phyloP scores from a whole-genome alignment of 2,888 invertebrate species.

The Polylopha cassiicola region DNA sequence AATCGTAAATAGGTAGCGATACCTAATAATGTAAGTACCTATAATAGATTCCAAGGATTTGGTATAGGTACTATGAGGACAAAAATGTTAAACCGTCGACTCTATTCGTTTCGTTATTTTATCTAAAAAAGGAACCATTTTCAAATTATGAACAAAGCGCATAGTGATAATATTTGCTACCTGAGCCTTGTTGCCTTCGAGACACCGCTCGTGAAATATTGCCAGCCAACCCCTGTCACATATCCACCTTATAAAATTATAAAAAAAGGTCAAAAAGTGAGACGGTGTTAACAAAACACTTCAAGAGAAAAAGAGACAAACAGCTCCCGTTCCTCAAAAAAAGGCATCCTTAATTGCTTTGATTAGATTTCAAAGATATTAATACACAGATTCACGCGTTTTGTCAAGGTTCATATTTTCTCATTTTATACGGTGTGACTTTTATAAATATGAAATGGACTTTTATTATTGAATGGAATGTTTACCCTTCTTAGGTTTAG shows the following conservation, averaged over 20 bases:
- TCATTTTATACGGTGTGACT: constrained; percentile 63
- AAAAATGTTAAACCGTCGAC: too few relatives aligned
- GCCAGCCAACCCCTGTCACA: constrained; percentile 72
- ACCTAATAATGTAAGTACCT: too few relatives aligned
- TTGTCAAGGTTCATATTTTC: constrained; percentile 69
- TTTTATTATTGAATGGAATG: constrained; percentile 55
- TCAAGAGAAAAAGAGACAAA: constrained; percentile 34
- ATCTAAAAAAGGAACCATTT: constrained; percentile 39
- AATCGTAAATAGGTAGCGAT: too few relatives aligned
- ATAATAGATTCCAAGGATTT: too few relatives aligned
- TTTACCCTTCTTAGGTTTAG: constrained; percentile 65
- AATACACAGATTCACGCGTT: constrained; percentile 69
- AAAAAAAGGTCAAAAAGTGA: constrained; percentile 38
- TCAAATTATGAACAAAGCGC: constrained; percentile 62
- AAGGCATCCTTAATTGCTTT: constrained; percentile 69
- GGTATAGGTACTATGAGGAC: too few relatives aligned
- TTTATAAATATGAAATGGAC: constrained; percentile 51
- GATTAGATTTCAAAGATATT: constrained; percentile 77
- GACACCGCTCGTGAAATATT: constrained; percentile 67
- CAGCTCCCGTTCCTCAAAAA: constrained; percentile 40
- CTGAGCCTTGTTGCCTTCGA: constrained; percentile 70
- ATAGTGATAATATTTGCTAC: constrained; percentile 74
- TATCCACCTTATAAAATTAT: constrained; percentile 52
- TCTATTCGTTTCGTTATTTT: constrained; percentile 35
- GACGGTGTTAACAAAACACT: constrained; percentile 26